Evolutionary conservation across 1,140 invertebrate species (phyloP).

Genomic region (Drosophila oshimai): DNA sequence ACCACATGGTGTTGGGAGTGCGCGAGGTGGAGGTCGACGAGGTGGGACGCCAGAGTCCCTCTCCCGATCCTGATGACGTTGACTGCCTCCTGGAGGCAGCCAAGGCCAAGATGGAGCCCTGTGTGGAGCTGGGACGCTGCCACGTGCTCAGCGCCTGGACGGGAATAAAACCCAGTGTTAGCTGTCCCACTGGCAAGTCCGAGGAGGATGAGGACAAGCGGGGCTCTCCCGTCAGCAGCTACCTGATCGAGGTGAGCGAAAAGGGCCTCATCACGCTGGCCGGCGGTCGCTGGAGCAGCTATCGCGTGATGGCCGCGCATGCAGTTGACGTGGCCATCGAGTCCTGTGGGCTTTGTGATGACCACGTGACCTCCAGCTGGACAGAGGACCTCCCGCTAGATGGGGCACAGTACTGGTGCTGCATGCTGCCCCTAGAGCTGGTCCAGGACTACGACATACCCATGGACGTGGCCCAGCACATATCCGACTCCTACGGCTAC

Average conservation of each 20-base stretch:
- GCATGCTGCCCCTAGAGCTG: constrained; percentile 50
- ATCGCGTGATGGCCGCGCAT: constrained; percentile 55
- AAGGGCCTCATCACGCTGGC: constrained; percentile 47
- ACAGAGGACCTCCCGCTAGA: constrained; percentile 37
- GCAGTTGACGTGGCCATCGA: constrained; percentile 52
- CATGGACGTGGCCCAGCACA: constrained; percentile 59
- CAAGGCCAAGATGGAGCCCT: constrained; percentile 1
- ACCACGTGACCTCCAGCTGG: constrained; percentile 9
- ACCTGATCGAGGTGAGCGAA: constrained; percentile 46
- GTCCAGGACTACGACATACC: constrained; percentile 46
- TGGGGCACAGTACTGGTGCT: constrained; percentile 35
- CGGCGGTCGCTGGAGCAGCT: constrained; percentile 52
- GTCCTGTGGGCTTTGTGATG: constrained; percentile 25
- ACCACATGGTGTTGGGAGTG: constrained; percentile 28
- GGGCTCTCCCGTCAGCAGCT: background rate
- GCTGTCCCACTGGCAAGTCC: constrained; percentile 8
- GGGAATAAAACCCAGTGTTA: constrained; percentile 25
- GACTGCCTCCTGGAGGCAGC: constrained; percentile 19
- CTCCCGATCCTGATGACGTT: constrained; percentile 5
- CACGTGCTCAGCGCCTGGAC: constrained; percentile 63
- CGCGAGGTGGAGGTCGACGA: background rate
- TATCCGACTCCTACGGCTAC: constrained; percentile 50
- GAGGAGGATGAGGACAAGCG: background rate
- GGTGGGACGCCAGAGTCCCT: background rate
- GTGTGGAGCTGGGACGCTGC: constrained; percentile 13